Percentiles rank a stretch among this genome's conserved stretches.
Evolutionary conservation across 2,888 invertebrate genomes (phyloP).

Genomic region (Therioaphis trifolii): DNA sequence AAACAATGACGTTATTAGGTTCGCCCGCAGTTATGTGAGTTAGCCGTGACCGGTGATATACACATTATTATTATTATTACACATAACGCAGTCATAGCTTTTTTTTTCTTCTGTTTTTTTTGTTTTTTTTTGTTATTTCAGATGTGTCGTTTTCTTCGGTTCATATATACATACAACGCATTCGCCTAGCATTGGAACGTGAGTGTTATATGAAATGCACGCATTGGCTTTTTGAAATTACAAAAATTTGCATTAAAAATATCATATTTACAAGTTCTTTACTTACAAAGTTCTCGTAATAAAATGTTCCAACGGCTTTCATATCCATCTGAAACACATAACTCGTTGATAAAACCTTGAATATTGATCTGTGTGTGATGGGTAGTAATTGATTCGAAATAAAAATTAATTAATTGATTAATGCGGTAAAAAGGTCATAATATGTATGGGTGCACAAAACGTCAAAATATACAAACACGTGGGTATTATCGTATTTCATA

Average conservation of each 20-base stretch:
- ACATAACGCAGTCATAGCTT: no score
- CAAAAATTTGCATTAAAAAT: conserved; percentile 28
- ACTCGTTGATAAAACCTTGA: conserved; percentile 34
- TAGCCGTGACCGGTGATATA: background rate
- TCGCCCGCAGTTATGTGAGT: background rate
- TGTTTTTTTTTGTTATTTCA: no score
- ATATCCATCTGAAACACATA: conserved; percentile 89
- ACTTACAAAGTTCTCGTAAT: conserved; percentile 97
- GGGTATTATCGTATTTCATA: no score
- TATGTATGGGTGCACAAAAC: background rate
- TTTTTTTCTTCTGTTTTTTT: no score
- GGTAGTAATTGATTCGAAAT: background rate
- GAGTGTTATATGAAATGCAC: background rate
- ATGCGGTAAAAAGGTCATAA: background rate
- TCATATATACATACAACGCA: background rate
- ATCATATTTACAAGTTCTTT: conserved; percentile 42
- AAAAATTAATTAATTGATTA: background rate
- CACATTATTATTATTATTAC: background rate
- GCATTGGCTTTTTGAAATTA: background rate
- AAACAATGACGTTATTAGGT: background rate
- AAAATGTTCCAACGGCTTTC: conserved; percentile 95
- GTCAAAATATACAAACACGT: background rate
- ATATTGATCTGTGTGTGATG: background rate
- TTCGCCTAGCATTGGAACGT: background rate
- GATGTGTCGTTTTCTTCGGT: no score